Percentiles rank a stretch among this genome's conserved stretches.
These are phyloP conservation scores for Cylindroiulus punctatus DNA, from an alignment of 2,888 invertebrate species.

Conservation along the genomic window DNA sequence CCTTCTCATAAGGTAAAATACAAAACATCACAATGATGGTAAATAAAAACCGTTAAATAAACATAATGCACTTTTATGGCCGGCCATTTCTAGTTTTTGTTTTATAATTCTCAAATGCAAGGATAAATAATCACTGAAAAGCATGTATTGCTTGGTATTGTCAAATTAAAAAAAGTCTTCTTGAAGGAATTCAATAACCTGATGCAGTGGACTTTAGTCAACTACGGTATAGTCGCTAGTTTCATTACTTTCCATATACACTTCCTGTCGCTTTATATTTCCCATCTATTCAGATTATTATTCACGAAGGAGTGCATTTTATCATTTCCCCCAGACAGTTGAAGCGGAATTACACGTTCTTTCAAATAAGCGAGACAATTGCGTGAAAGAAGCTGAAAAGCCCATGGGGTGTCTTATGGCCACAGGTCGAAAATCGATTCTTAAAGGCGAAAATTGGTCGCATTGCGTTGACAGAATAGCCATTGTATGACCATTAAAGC, in stretches of 20 bases:
- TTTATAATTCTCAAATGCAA: too few species aligned
- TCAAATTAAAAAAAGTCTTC: too few species aligned
- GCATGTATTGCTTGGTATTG: too few species aligned
- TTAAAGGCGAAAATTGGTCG: background rate
- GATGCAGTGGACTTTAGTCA: too few species aligned
- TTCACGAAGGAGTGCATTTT: background rate
- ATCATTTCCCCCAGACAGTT: slow-evolving; percentile 22
- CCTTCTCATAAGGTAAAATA: too few species aligned
- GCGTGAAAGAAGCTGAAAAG: background rate
- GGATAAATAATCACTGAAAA: too few species aligned
- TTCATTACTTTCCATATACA: background rate
- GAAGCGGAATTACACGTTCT: background rate
- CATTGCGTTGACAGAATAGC: background rate
- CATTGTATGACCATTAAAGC: background rate
- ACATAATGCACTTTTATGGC: too few species aligned
- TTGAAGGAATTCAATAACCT: too few species aligned
- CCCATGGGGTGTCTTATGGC: background rate
- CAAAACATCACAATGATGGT: too few species aligned
- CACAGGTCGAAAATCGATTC: slow-evolving; percentile 12
- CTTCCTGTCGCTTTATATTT: background rate
- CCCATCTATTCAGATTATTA: background rate
- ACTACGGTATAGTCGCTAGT: background rate
- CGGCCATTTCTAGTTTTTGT: too few species aligned
- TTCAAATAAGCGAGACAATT: slow-evolving; percentile 11
- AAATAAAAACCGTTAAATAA: too few species aligned